A percentile compares a stretch with the other conserved stretches of the same genome.
Conservation (phyloP, 1,140 invertebrate genomes). For the Drosophila arizonae region DNA sequence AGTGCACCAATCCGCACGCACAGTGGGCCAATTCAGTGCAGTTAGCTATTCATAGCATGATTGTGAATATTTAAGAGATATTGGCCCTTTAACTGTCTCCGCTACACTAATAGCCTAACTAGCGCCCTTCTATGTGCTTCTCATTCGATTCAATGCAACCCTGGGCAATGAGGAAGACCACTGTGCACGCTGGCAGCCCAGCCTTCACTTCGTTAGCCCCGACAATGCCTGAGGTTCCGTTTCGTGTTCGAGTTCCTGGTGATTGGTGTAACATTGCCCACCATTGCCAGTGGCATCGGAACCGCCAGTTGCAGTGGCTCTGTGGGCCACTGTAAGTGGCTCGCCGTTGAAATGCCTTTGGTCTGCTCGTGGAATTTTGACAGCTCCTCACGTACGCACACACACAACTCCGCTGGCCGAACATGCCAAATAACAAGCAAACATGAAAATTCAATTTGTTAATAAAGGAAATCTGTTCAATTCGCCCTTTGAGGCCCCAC, state of each 20-base stretch:
- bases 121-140: too few relatives aligned
- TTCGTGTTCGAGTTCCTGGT: slow-evolving; percentile 41
- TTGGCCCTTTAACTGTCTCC: too few relatives aligned
- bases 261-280: slow-evolving; percentile 43
- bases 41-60: too few relatives aligned
- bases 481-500: slow-evolving; percentile 6
- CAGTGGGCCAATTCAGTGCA: not conserved
- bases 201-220: slow-evolving; percentile 64
- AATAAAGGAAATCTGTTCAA: slow-evolving; percentile 43
- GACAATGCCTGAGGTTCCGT: slow-evolving; percentile 36
- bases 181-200: slow-evolving; percentile 14
- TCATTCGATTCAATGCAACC: too few relatives aligned
- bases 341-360: slow-evolving; percentile 39
- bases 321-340: slow-evolving; percentile 33
- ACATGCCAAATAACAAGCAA: slow-evolving; percentile 31
- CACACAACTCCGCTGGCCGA: not conserved
- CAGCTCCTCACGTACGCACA: slow-evolving; percentile 31
- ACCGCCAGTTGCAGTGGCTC: slow-evolving; percentile 25
- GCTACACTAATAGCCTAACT: too few relatives aligned
- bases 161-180: not conserved
- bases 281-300: slow-evolving; percentile 17
- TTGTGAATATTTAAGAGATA: too few relatives aligned
- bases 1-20: slow-evolving; percentile 31
- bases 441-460: slow-evolving; percentile 72
- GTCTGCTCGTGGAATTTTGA: slow-evolving; percentile 26